Evolutionary conservation across 1,140 invertebrate genomes (phyloP), one percentile per base, ranked within the genome.

Genomic region (Eriocheir sinensis): DNA sequence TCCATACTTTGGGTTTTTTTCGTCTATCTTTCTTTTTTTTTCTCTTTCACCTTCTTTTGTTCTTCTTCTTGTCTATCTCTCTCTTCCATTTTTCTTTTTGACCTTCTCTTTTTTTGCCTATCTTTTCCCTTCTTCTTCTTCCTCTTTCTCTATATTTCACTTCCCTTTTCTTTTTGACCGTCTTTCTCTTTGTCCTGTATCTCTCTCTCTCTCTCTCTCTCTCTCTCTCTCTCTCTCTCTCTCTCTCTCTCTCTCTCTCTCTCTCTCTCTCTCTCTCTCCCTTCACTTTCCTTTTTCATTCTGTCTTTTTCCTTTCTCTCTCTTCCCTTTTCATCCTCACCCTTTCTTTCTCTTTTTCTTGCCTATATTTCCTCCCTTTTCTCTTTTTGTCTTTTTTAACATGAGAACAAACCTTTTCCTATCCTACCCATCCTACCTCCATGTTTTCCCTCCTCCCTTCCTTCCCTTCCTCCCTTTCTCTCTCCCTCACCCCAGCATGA

Each of bases 81-180:
- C 53, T 60, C n/a, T 79, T 34, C 38, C 53, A n/a, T 79, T 34
- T 91, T 60, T 79, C 32, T 79, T 34, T 79, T 60, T 79, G 32
- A 38, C 53, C 38, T 34, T 91, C 53, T 79, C 53, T 79, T 60
- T 91, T 72, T 91, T 12, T 91, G 30, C n/a, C 90, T 80, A 60
- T 92, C 72, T 92, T 72, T 80, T 72, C 79, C 89, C 79, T 53
- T 91, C 60, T 91, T 53, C 79, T 53, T 79, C 48, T 91, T 53
- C 36, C n/a, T 91, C 80, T 83, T 4, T 83, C 80, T 83, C 6
- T 83, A 4, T 36, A 83, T 48, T 15, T 48, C 44, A 8, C 4
- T 48, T 48, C 44, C 44, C 15, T 48, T 48, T 4, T 48, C 4
- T 48, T 48, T 48, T 48, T 48, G 44, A 8, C 44, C 15, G 15